A percentile compares a stretch with the other conserved stretches of the same genome.
Evolutionary conservation across 2,797 vertebrate genomes (phyloP).

Genomic region (Lithobates pipiens): DNA sequence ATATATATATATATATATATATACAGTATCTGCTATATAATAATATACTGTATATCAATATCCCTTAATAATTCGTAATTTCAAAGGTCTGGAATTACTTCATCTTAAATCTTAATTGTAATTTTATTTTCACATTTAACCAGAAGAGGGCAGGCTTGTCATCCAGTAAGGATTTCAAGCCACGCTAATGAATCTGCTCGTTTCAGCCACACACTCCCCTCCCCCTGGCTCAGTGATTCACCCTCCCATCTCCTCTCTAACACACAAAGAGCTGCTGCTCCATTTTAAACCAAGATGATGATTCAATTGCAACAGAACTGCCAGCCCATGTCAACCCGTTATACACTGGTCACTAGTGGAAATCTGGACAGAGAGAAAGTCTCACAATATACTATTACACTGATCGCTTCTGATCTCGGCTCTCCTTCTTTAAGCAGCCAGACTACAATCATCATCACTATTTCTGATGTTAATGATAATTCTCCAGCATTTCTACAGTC

Average conservation of each 20-base stretch:
- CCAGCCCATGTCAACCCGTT: conserved; percentile 87
- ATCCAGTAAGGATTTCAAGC: conserved; percentile 15
- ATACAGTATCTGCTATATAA: too few species aligned
- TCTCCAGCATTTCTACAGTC: conserved; percentile 30
- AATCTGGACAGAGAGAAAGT: conserved; percentile 86
- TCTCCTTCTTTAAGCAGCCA: conserved; percentile 83
- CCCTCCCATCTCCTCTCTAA: conserved; percentile 68
- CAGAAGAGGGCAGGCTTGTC: conserved; percentile 12
- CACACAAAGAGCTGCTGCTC: conserved; percentile 79
- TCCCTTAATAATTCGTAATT: too few species aligned
- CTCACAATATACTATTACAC: conserved; percentile 82
- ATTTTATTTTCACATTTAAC: not conserved
- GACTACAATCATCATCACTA: conserved; percentile 82
- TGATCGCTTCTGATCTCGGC: conserved; percentile 86
- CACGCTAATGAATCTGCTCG: not conserved
- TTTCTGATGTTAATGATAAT: conserved; percentile 96
- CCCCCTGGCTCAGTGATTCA: conserved; percentile 73
- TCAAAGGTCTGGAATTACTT: too few species aligned
- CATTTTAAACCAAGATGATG: conserved; percentile 9
- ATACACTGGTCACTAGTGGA: conserved; percentile 83
- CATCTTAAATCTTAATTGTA: too few species aligned
- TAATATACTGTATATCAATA: too few species aligned
- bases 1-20: too few species aligned
- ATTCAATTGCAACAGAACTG: conserved; percentile 65
- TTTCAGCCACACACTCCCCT: conserved; percentile 26